phyloP scores from a whole-genome alignment of 2,797 vertebrate genomes.

The Arrhamphus sclerolepis region DNA sequence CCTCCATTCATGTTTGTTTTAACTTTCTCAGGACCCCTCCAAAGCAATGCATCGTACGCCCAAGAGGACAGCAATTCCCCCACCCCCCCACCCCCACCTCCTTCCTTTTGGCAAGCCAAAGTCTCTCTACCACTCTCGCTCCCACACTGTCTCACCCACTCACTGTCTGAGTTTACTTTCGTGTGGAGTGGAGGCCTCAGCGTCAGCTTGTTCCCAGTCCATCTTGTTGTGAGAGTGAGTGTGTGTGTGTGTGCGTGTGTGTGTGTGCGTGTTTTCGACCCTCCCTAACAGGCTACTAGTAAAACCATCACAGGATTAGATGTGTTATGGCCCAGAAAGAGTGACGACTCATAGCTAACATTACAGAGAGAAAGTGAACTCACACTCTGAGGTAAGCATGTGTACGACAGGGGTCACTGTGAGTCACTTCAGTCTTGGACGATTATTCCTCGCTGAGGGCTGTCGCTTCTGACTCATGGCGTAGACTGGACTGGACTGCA shows the following conservation, averaged over 20 bases:
- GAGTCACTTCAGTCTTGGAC: conserved; percentile 72
- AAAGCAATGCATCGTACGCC: conserved; percentile 57
- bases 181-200: conserved; percentile 46
- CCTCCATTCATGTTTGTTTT: conserved; percentile 73
- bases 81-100: conserved; percentile 15
- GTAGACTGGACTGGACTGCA: conserved; percentile 65
- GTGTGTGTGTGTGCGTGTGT: background rate
- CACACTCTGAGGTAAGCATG: conserved; percentile 48
- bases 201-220: conserved; percentile 41
- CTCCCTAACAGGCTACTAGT: conserved; percentile 33
- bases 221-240: conserved; percentile 1
- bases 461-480: conserved; percentile 72
- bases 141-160: conserved; percentile 76
- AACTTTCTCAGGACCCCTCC: conserved; percentile 77
- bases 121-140: conserved; percentile 57
- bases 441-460: conserved; percentile 59
- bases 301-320: conserved; percentile 56
- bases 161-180: conserved; percentile 72
- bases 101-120: conserved; percentile 35
- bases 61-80: conserved; percentile 56
- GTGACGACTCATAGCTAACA: conserved; percentile 57
- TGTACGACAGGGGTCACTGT: conserved; percentile 53
- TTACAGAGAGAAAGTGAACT: conserved; percentile 75
- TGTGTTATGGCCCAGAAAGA: conserved; percentile 50
- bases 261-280: background rate